These are phyloP conservation scores for Tanypteryx hageni DNA, from an alignment of 2,888 invertebrate genomes.

Conservation along the genomic window DNA sequence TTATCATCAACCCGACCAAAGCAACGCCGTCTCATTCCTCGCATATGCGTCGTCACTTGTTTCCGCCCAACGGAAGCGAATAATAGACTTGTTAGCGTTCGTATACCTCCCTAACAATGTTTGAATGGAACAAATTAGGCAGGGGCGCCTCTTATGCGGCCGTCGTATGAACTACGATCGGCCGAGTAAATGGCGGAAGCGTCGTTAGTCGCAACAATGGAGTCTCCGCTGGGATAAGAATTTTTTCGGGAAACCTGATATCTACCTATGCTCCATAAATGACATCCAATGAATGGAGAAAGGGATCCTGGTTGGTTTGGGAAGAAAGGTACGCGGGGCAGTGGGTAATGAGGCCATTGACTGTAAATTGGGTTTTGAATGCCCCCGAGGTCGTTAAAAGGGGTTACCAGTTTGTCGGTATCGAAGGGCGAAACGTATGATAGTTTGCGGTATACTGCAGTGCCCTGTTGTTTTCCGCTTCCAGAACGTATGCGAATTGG, in stretches of 20 bases:
- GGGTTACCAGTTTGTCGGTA: slow-evolving; percentile 10
- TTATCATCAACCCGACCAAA: too few species aligned
- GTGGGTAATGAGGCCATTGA: slow-evolving; percentile 3
- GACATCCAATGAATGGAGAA: background rate
- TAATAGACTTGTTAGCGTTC: background rate
- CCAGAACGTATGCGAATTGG: background rate
- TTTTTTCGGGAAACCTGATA: background rate
- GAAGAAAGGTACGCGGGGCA: background rate
- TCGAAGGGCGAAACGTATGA: background rate
- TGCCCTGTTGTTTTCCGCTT: background rate
- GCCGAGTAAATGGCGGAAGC: background rate
- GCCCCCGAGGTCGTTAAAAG: background rate
- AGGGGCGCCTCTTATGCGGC: background rate
- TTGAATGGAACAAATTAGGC: slow-evolving; percentile 12
- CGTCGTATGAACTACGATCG: slow-evolving; percentile 10
- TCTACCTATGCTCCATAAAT: background rate
- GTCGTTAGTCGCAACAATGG: background rate
- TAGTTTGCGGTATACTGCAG: background rate
- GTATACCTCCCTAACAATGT: background rate
- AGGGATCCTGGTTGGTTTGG: too few species aligned
- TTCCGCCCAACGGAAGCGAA: background rate
- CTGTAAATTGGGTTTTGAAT: background rate
- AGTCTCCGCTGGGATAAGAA: background rate
- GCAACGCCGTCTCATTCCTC: background rate
- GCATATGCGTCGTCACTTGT: background rate